Evolutionary conservation across 2,888 invertebrate species (phyloP), one percentile per base, ranked within the genome.

Genomic region (Pimpla rufipes): DNA sequence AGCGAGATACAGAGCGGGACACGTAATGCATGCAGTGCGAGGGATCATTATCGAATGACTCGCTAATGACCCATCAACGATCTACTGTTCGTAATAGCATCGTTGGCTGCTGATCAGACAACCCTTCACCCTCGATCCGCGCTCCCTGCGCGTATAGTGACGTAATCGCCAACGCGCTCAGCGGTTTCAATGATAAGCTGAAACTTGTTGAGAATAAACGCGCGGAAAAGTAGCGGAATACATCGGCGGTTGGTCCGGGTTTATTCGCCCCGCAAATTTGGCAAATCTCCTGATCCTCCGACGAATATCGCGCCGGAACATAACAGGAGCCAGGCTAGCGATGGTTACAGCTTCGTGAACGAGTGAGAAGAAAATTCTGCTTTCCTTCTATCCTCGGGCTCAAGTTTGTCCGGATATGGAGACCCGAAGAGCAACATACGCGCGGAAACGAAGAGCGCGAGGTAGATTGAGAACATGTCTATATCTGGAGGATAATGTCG

Each of bases 21-120:
- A 52, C 77, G 79, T 79, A 68, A 77, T 73, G 47, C 74, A 55
- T 47, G 67, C 18, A 21, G 66, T 66, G 52, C 57, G 50, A 66
- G 57, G 67, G 50, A 66, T 55, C 77, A 74, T 70, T 74, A 83
- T 83, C 80, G 70, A 83, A 83, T 83, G 80, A 83, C 77, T 80
- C 80, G 77, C 50, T 83, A 83, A 83, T 77, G 83, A 83, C 57
- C 77, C 80, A 83, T 83, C 80, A 83, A 77, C 68, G 80, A 80
- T 77, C 77, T 70, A 83, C 83, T 80, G 83, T 78, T 83, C 80
- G 83, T 50, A 80, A 80, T 80, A 42, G 68, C 70, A 80, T 68
- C 42, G 75, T 47, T 57, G 59, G 40, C 45, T 73, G 67, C 76
- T 73, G 77, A 83, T 83, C 83, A 79, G 55, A 40, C 62, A 35